Base-by-base conservation (phyloP, 2,888 invertebrate species). In the Eupsilia transversa region DNA sequence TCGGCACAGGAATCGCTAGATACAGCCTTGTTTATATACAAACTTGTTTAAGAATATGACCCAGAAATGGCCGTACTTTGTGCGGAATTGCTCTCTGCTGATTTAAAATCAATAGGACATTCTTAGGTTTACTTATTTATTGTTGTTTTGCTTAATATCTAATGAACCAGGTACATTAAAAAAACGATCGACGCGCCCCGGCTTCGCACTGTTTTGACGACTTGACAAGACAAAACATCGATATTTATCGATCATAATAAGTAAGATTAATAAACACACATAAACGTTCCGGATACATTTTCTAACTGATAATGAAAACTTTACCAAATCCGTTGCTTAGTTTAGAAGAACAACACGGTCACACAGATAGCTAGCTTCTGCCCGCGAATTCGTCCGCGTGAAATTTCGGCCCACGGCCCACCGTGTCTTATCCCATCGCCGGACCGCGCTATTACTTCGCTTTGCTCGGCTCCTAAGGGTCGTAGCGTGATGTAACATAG, bases 21-120 rank as follows among this genome's bases (percentile, higher is more conserved):
- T 72, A 78, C 72, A 77, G 82, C 77, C 87, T 82, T 86, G 85
- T 86, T 74, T 72, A 78, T 77, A 77, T 61, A 80, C 72, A 41
- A 82, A 86, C 87, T 73, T 30, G 87, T 86, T 87, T 78, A 49
- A 72, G 63, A 83, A 65, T 78, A 76, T 87, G 85, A 80, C 85
- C 85, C 68, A 86, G 75, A 86, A 82, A 70, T 57, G 30, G 61
- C 30, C 17, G 70, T 67, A 70, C 59, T 70, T 60, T 63, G 65
- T 72, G 63, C 72, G n/a, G 82, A 81, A 72, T 80, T 72, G 61
- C 49, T 72, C 46, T 57, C 35, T 43, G 72, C 41, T 27, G 57
- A 41, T 74, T 46, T 35, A 6, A 59, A 70, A 54, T 49, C 56
- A 67, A 49, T 83, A 73, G 12, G 23, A 30, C n/a, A 56, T 57